Percentiles rank a stretch among this genome's conserved stretches.
Conservation (phyloP, 2,797 vertebrate genomes). For the Serranus cabrilla region DNA sequence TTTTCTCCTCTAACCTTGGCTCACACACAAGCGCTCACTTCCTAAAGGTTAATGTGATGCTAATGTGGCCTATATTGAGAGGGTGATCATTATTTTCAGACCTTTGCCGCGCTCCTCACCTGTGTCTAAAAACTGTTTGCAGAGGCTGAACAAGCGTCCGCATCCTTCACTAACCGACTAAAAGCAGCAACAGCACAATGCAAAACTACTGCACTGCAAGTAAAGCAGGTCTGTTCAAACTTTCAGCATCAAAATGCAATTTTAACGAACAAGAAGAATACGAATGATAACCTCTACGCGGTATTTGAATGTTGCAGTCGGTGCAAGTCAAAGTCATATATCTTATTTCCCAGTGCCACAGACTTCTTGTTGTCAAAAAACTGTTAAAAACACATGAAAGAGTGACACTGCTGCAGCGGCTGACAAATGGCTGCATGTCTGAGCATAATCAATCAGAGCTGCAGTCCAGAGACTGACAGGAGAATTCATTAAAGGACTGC, state of each 20-base stretch:
- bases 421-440: neutral
- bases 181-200: neutral
- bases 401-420: neutral
- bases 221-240: neutral
- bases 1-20: slow-evolving; percentile 58
- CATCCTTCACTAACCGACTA: slow-evolving; percentile 1
- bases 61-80: slow-evolving; percentile 73
- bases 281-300: no score
- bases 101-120: slow-evolving; percentile 54
- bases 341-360: neutral
- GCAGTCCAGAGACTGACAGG: no score
- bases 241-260: neutral
- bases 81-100: slow-evolving; percentile 72
- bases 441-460: no score
- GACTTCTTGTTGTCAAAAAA: neutral
- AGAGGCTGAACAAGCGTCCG: slow-evolving; percentile 8
- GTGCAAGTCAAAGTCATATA: neutral
- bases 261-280: neutral
- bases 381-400: neutral
- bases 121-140: slow-evolving; percentile 43
- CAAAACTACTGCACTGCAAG: neutral
- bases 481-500: no score
- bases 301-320: no score
- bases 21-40: slow-evolving; percentile 16
- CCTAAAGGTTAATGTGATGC: slow-evolving; percentile 79